These are phyloP conservation scores for Drosophila flavopinicola DNA, from an alignment of 2,888 invertebrate species.

Conservation along the genomic window DNA sequence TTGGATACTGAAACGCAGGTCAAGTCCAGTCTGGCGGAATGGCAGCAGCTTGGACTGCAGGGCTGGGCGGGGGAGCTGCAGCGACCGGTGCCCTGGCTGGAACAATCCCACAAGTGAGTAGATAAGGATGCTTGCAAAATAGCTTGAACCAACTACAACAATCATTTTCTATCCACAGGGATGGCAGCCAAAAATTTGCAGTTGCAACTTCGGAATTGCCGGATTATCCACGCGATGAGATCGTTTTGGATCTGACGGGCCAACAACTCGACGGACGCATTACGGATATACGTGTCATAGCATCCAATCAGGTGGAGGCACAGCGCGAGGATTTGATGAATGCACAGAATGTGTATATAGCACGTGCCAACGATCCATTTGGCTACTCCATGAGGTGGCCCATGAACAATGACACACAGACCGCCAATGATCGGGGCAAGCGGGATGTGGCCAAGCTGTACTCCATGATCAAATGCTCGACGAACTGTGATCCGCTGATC, in stretches of 20 bases:
- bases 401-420: slow-evolving; percentile 48
- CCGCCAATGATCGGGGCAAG: slow-evolving; percentile 86
- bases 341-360: slow-evolving; percentile 79
- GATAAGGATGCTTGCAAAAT: no score
- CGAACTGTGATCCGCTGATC: slow-evolving; percentile 92
- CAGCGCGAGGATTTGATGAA: slow-evolving; percentile 54
- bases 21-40: slow-evolving; percentile 49
- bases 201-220: no score
- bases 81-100: slow-evolving; percentile 37
- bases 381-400: slow-evolving; percentile 84
- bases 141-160: not conserved
- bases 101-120: slow-evolving; percentile 61
- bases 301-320: slow-evolving; percentile 16
- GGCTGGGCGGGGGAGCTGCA: slow-evolving; percentile 81
- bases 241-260: slow-evolving; percentile 46
- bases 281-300: slow-evolving; percentile 59
- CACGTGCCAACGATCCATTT: slow-evolving; percentile 83
- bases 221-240: slow-evolving; percentile 52
- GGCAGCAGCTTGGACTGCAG: slow-evolving; percentile 81
- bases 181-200: no score
- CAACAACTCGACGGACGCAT: slow-evolving; percentile 59
- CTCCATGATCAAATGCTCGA: slow-evolving; percentile 94
- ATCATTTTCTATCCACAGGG: slow-evolving; percentile 40
- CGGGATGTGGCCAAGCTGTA: slow-evolving; percentile 92
- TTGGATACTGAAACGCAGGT: slow-evolving; percentile 19